Evolutionary conservation across 2,797 vertebrate genomes (phyloP), one percentile per base, ranked within the genome.

Genomic region (Pogonophryne albipinna): DNA sequence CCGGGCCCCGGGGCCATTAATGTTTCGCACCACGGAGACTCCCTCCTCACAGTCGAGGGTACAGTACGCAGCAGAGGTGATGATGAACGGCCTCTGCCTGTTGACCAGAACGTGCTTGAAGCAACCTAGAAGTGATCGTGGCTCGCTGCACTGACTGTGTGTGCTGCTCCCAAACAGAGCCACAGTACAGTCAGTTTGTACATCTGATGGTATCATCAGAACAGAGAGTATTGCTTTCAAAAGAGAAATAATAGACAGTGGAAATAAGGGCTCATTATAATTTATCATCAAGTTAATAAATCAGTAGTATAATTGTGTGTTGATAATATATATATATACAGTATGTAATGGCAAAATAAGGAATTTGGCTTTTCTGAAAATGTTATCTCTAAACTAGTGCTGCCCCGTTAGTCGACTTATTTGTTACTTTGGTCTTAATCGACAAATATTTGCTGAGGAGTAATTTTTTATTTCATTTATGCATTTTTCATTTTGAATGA

Each of bases 1-100:
- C 44, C 55, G 47, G 64, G 66, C 57, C 19, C 19, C 45, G n/a
- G 58, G 71, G 66, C 66, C 78, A 78, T 79, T 80, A 66, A 67
- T 34, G 41, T 78, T 64, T 64, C 70, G 56, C 56, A 76, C 82
- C 57, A 69, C 2, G 16, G 66, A 63, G 73, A 70, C 45, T 73
- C 34, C 23, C 23, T 57, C 71, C 62, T 83, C 79, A 60, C 68
- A 73, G 56, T 66, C 46, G 70, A 63, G 68, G 56, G 70, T 63
- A 66, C 59, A 59, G 65, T 20, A 20, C 45, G 66, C 23, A 65
- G 76, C 59, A 64, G 72, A 80, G 68, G 76, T 83, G 69, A 74
- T 52, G 52, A 83, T 63, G 56, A 80, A 57, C 56, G 55, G 60
- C 46, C 44, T 65, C 46, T 56, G 66, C 75, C 76, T 63, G 65